Conservation (phyloP, 2,113 vertebrate genomes). For the Sylvia atricapilla region DNA sequence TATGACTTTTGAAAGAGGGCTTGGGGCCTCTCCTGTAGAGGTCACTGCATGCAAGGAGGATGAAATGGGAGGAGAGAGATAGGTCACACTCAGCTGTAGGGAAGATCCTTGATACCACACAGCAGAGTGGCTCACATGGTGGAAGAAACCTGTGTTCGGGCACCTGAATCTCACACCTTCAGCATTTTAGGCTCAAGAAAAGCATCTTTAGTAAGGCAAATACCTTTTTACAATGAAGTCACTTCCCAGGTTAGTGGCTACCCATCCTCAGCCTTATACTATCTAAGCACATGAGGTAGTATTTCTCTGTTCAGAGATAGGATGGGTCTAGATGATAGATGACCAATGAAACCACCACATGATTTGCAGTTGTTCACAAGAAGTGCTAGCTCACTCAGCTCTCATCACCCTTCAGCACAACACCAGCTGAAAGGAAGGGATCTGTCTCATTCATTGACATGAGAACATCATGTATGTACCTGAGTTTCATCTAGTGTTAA, state of each 20-base stretch:
- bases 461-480: neutral
- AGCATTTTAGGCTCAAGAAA: neutral
- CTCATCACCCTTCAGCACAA: neutral
- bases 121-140: neutral
- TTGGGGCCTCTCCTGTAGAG: neutral
- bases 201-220: neutral
- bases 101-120: neutral
- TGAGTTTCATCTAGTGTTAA: neutral
- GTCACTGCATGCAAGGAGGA: fast-evolving
- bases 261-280: neutral
- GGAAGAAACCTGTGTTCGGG: neutral
- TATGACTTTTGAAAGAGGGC: neutral
- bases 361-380: neutral
- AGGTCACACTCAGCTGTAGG: neutral
- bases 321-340: neutral
- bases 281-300: neutral
- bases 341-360: neutral
- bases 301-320: neutral
- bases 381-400: neutral
- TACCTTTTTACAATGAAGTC: neutral
- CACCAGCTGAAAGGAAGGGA: neutral
- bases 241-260: neutral
- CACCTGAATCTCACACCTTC: neutral
- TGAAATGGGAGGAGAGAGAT: neutral
- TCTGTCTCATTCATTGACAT: neutral